These are phyloP conservation scores for Spongilla lacustris DNA, from an alignment of 37 sponge, comb jelly and placozoan species.

Conservation along the genomic window DNA sequence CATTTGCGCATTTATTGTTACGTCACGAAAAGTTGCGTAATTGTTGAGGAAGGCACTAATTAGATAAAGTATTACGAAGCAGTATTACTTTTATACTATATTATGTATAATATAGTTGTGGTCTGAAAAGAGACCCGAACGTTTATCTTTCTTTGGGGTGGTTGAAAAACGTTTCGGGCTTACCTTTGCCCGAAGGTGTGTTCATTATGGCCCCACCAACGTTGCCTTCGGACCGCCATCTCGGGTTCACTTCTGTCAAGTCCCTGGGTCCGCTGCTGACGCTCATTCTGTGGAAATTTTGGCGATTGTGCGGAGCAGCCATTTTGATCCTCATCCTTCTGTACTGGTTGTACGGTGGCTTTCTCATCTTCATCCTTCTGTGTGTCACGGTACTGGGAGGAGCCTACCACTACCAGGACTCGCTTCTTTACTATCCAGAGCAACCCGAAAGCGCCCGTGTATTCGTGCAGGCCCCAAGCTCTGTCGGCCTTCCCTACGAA, in stretches of 20 bases:
- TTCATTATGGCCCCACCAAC: constrained; percentile 7
- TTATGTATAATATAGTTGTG: neutral
- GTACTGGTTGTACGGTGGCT: constrained; percentile 95
- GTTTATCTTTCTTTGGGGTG: neutral
- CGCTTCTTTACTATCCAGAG: constrained; percentile 95
- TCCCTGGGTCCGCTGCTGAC: constrained; percentile 55
- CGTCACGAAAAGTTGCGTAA: neutral
- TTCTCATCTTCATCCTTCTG: constrained; percentile 86
- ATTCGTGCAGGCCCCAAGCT: constrained; percentile 93
- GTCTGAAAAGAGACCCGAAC: neutral
- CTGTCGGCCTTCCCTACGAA: constrained; percentile 92
- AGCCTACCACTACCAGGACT: constrained; percentile 98
- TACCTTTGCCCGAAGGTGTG: neutral
- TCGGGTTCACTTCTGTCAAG: constrained; percentile 89
- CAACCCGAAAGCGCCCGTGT: constrained; percentile 93
- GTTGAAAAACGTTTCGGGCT: neutral
- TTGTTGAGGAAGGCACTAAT: neutral
- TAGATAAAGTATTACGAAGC: neutral
- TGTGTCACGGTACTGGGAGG: constrained; percentile 83
- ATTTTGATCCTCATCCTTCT: constrained; percentile 88
- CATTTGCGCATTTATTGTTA: neutral
- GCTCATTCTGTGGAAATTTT: constrained; percentile 81
- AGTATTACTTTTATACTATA: too few relatives aligned
- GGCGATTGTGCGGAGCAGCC: constrained; percentile 91
- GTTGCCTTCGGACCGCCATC: constrained; percentile 85